A percentile compares a stretch with the other conserved stretches of the same genome.
Conservation (phyloP, 2,888 invertebrate species). For the Drosophila kanekoi region DNA sequence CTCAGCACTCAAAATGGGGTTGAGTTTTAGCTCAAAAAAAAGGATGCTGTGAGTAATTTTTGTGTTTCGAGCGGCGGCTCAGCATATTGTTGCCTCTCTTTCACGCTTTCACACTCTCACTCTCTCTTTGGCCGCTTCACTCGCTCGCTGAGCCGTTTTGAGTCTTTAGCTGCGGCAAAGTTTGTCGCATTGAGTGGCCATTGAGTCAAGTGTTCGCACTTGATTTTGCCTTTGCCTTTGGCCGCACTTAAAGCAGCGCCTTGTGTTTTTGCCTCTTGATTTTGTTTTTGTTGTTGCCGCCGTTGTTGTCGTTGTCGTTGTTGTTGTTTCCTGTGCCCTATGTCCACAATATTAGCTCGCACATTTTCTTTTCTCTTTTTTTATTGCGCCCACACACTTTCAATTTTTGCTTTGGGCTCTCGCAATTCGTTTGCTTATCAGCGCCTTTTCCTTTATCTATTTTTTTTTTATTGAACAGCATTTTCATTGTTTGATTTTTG, state of each 20-base stretch:
- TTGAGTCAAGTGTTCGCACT: constrained; percentile 72
- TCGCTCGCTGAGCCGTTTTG: constrained; percentile 4
- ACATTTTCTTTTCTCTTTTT: constrained; percentile 54
- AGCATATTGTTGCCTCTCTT: neutral
- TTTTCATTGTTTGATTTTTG: constrained; percentile 77
- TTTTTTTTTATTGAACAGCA: constrained; percentile 68
- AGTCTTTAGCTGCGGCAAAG: constrained; percentile 18
- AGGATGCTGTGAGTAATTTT: constrained; percentile 9
- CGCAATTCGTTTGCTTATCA: constrained; percentile 61
- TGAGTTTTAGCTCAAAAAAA: constrained; percentile 8
- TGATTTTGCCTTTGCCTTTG: constrained; percentile 51
- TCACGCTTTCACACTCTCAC: neutral
- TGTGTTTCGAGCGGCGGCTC: neutral
- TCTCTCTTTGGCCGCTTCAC: constrained; percentile 2
- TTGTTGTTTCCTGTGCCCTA: constrained; percentile 34
- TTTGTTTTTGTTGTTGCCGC: neutral
- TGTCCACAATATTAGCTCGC: constrained; percentile 63
- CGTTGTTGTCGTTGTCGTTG: constrained; percentile 14
- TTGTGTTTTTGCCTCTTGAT: constrained; percentile 2
- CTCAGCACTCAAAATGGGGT: constrained; percentile 5
- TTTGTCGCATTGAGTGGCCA: constrained; percentile 66
- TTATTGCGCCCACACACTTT: constrained; percentile 58
- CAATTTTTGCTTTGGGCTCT: constrained; percentile 50
- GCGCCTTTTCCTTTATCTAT: constrained; percentile 21
- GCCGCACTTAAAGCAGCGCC: constrained; percentile 11